phyloP scores from a whole-genome alignment of 2,113 vertebrate genomes.

The Toxostoma redivivum region DNA sequence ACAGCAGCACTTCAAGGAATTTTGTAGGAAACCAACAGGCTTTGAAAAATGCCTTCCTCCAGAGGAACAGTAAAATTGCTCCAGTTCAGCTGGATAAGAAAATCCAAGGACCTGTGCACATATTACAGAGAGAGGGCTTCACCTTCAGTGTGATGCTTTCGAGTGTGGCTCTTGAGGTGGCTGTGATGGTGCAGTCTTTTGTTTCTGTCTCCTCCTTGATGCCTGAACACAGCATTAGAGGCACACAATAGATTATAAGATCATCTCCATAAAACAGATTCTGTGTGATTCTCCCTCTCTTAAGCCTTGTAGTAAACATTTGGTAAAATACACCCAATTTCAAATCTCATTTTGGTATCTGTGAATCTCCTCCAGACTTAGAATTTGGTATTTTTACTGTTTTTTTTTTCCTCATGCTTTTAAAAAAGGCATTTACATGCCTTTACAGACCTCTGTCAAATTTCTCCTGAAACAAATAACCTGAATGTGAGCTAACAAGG shows the following conservation, averaged over 20 bases:
- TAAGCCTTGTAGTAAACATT: background rate
- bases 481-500: background rate
- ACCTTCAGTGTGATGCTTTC: background rate
- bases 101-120: background rate
- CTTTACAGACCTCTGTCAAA: background rate
- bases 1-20: background rate
- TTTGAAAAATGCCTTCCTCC: background rate
- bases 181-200: background rate
- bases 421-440: background rate
- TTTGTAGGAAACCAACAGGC: background rate
- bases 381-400: background rate
- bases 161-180: background rate
- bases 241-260: background rate
- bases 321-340: background rate
- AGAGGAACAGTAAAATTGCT: background rate
- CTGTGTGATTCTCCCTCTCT: background rate
- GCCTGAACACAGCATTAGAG: background rate
- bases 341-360: background rate
- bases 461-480: background rate
- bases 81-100: background rate
- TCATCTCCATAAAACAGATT: background rate
- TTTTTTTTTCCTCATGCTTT: background rate
- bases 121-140: background rate
- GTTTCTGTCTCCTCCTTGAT: background rate
- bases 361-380: background rate